Base-by-base conservation (phyloP, 1,140 invertebrate species). In the Bradynema listronoti region DNA sequence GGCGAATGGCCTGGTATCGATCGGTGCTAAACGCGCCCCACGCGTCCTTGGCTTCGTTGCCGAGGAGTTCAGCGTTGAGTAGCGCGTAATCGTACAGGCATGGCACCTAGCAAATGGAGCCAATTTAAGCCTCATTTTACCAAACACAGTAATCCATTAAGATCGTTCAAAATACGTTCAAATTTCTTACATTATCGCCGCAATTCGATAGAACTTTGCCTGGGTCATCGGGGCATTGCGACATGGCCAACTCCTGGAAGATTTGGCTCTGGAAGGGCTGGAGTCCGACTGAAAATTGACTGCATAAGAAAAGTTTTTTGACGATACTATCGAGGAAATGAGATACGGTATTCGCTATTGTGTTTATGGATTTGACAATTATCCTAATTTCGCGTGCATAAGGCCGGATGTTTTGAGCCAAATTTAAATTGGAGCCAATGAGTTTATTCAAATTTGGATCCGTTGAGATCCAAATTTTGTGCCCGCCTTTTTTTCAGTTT, bases 181-280 rank as follows among this genome's bases (percentile, higher is more conserved):
- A n/a, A 50, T 4, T 27, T 6, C 47, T 25, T 19, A 72, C 68
- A 63, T 67, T 78, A 47, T 77, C 74, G 27, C 74, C 74, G 54
- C 74, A 77, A 46, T 70, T 68, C 1, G 39, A 42, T 16, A 74
- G 46, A 41, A 77, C 75, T 41, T 71, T 55, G 27, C 52, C 66
- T 32, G 74, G 76, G 60, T 77, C 72, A 53, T 77, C 74, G 5
- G 74, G 74, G 51, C 74, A 77, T 56, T 73, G 65, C 16, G 29
- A 32, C 9, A 54, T 39, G 29, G 69, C 73, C 46, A 65, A 78
- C 33, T 73, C 54, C 29, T 61, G 34, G 42, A 66, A 73, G 39
- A 76, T 63, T 46, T 67, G 58, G 2, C 53, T 53, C 32, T 69
- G 65, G 29, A 58, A 61, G n/a, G 73, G 73, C 54, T 78, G 75